phyloP scores from a whole-genome alignment of 2,797 vertebrate species.

The Oceanodroma leucorhoa region DNA sequence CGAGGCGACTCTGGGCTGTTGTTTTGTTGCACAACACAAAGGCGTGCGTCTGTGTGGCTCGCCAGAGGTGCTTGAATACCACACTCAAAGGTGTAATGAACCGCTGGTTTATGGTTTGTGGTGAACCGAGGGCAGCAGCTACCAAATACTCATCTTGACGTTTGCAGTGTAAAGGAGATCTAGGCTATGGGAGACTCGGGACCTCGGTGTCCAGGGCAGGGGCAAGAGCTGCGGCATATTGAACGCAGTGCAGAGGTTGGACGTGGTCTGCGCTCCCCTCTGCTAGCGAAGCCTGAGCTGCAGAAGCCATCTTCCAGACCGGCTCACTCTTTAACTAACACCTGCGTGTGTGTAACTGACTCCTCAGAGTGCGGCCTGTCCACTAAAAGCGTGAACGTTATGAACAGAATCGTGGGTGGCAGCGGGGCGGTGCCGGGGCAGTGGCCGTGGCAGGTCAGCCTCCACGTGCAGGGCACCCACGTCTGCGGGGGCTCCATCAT shows the following conservation, averaged over 20 bases:
- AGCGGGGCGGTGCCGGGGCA: conserved; percentile 52
- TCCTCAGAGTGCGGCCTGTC: conserved; percentile 65
- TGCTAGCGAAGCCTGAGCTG: background rate
- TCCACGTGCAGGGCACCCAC: conserved; percentile 72
- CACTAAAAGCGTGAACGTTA: background rate
- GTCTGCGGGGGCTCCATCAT: conserved; percentile 86
- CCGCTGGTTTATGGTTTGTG: background rate
- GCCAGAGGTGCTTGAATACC: background rate
- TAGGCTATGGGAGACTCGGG: fast-evolving
- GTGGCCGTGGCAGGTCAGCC: conserved; percentile 90
- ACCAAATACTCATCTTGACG: background rate
- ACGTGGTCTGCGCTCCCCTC: fast-evolving
- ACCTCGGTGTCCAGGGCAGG: background rate
- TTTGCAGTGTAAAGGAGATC: background rate
- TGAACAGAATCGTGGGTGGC: conserved; percentile 85
- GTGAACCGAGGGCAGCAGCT: background rate
- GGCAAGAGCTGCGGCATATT: fast-evolving
- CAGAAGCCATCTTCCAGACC: background rate
- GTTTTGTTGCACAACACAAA: background rate
- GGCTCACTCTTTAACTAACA: background rate
- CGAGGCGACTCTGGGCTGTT: background rate
- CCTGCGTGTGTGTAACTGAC: conserved; percentile 27
- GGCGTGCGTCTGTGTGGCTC: fast-evolving
- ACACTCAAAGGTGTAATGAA: background rate
- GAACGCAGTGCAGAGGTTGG: fast-evolving